These are phyloP conservation scores for Polypterus bichir DNA, from an alignment of 2,113 vertebrate species.

Conservation along the genomic window DNA sequence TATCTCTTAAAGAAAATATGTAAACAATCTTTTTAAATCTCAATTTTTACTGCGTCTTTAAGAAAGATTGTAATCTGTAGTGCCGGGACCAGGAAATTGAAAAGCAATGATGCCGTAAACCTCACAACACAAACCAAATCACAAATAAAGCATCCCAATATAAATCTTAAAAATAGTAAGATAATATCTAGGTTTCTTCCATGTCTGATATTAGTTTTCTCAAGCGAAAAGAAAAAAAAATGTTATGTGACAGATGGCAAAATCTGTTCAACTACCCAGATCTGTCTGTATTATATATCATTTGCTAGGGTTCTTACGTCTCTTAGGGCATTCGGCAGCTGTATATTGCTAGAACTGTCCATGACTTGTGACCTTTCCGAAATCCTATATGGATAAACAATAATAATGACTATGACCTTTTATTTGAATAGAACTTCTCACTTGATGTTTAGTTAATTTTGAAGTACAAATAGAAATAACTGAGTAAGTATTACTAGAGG, in stretches of 20 bases:
- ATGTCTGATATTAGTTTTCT: slow-evolving; percentile 1
- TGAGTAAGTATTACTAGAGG: too few species aligned
- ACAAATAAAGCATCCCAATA: not conserved
- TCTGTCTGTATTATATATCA: not conserved
- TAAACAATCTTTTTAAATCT: too few species aligned
- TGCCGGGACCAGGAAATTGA: slow-evolving; percentile 2
- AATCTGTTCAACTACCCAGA: not conserved
- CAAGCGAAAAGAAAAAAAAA: not conserved
- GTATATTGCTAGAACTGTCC: not conserved
- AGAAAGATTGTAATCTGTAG: not conserved
- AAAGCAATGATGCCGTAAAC: slow-evolving; percentile 5
- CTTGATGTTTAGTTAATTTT: too few species aligned
- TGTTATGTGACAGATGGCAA: not conserved
- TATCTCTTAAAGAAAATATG: too few species aligned
- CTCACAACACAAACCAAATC: slow-evolving; percentile 2
- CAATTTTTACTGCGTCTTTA: not conserved
- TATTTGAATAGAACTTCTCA: not conserved
- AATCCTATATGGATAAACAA: not conserved
- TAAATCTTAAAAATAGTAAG: slow-evolving; percentile 1
- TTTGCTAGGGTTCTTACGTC: not conserved
- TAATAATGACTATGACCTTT: not conserved
- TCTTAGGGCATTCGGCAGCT: not conserved
- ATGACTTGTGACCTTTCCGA: not conserved
- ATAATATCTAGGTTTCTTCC: slow-evolving; percentile 1
- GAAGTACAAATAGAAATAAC: too few species aligned